Evolutionary conservation across 2,888 invertebrate genomes (phyloP), one percentile per base, ranked within the genome.

Genomic region (Apamea epomidion): DNA sequence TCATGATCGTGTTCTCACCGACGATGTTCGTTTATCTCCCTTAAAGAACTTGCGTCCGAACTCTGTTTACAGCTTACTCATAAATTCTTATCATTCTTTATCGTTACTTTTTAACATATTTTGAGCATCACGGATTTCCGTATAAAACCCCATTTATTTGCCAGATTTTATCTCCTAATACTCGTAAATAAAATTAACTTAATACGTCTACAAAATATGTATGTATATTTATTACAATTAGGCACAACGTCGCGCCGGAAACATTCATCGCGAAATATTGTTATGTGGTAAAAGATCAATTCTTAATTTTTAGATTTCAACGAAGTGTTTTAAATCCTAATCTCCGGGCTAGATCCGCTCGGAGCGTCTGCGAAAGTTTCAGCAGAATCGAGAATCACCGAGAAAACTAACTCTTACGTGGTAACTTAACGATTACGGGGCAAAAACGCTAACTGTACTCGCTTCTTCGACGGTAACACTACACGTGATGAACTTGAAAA

Each of bases 181-280:
- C 91, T 93, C 93, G 94, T 96, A 96, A 96, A 96, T 95, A 95
- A 96, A 95, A 95, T 96, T 94, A 96, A 96, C 95, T 94, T 95
- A 96, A 95, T 92, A 95, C 90, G 89, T 94, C 95, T 96, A 96
- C 94, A 94, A 94, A 95, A 94, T 95, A 95, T 95, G 93, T 95
- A 94, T 94, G 93, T 95, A 94, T 94, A 95, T 95, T 94, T 93
- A 93, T 94, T 95, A 95, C 94, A 95, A 94, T 94, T 89, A 94
- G 96, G 95, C 95, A 95, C 96, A 94, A 91, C 90, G 86, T 90
- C 92, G 96, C 94, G 91, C 96, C 96, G 92, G 91, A 94, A 93
- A 93, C 97, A 97, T 97, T 97, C 97, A 97, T 97, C 97, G 97
- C 97, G 97, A 97, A 97, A 97, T 97, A 97, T 95, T 93, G 92